Conservation (phyloP, 2,888 invertebrate genomes). For the Gandaritis pyraliata region DNA sequence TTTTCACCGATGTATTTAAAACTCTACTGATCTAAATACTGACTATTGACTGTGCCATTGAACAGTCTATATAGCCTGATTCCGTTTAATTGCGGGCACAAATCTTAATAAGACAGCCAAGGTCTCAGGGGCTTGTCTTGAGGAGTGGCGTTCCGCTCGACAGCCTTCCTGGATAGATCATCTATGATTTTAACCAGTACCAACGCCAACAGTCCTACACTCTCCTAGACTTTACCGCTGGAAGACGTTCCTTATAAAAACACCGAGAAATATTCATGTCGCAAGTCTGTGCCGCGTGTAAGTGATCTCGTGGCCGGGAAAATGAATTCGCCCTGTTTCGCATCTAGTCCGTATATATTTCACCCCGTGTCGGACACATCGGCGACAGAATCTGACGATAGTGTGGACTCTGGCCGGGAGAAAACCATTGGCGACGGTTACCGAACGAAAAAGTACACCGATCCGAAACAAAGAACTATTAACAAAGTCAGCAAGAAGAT, state of each 20-base stretch:
- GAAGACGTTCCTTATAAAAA: conserved; percentile 52
- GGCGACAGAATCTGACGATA: conserved; percentile 77
- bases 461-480: conserved; percentile 79
- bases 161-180: conserved; percentile 54
- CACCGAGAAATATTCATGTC: conserved; percentile 19
- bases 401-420: conserved; percentile 70
- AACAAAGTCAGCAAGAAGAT: conserved; percentile 81
- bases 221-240: conserved; percentile 60
- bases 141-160: conserved; percentile 71
- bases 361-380: conserved; percentile 77
- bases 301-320: conserved; percentile 34
- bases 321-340: conserved; percentile 77
- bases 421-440: conserved; percentile 66
- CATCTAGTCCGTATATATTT: conserved; percentile 73
- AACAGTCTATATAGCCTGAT: conserved; percentile 51
- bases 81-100: conserved; percentile 57
- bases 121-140: conserved; percentile 66
- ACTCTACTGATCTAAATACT: conserved; percentile 42
- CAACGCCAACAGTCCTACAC: conserved; percentile 64
- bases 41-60: conserved; percentile 45
- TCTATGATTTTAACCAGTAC: conserved; percentile 63
- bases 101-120: conserved; percentile 66
- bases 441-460: conserved; percentile 74
- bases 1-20: conserved; percentile 12
- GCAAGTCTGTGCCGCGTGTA: conserved; percentile 29